Evolutionary conservation across 2,888 invertebrate genomes (phyloP).

Genomic region (Drosophila mettleri): DNA sequence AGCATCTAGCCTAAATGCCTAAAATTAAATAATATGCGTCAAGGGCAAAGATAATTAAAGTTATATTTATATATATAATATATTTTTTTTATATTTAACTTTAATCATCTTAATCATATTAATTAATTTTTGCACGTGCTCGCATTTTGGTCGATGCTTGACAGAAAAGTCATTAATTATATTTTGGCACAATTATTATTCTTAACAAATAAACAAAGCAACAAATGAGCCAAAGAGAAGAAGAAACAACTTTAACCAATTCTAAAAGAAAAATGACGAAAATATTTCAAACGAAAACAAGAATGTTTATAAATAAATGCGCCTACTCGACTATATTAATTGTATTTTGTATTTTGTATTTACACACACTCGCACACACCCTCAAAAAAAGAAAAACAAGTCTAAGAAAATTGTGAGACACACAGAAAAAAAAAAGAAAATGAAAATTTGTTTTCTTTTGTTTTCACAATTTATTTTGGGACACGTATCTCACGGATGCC

Average conservation of each 20-base stretch:
- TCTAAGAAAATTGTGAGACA: slow-evolving; percentile 16
- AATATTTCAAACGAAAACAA: slow-evolving; percentile 69
- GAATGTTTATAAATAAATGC: slow-evolving; percentile 76
- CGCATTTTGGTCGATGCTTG: slow-evolving; percentile 30
- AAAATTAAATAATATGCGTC: too few species aligned
- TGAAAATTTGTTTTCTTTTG: slow-evolving; percentile 28
- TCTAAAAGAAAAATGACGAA: slow-evolving; percentile 58
- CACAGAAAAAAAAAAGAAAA: slow-evolving; percentile 14
- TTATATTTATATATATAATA: neutral
- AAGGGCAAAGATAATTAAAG: too few species aligned
- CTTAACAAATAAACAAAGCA: slow-evolving; percentile 63
- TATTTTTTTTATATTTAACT: neutral
- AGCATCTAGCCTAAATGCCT: too few species aligned
- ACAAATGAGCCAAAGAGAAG: slow-evolving; percentile 25
- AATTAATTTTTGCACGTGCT: slow-evolving; percentile 55
- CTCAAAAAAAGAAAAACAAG: slow-evolving; percentile 10
- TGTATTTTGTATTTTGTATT: slow-evolving; percentile 67
- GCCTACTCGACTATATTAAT: slow-evolving; percentile 57
- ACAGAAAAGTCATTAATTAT: slow-evolving; percentile 54
- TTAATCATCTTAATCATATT: neutral
- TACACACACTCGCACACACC: slow-evolving; percentile 16
- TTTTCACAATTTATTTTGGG: slow-evolving; percentile 73
- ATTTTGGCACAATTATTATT: slow-evolving; percentile 58
- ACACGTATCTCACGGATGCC: slow-evolving; percentile 59
- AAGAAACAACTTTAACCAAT: slow-evolving; percentile 12